phyloP scores from a whole-genome alignment of 2,888 invertebrate genomes.

The Phalera bucephala region DNA sequence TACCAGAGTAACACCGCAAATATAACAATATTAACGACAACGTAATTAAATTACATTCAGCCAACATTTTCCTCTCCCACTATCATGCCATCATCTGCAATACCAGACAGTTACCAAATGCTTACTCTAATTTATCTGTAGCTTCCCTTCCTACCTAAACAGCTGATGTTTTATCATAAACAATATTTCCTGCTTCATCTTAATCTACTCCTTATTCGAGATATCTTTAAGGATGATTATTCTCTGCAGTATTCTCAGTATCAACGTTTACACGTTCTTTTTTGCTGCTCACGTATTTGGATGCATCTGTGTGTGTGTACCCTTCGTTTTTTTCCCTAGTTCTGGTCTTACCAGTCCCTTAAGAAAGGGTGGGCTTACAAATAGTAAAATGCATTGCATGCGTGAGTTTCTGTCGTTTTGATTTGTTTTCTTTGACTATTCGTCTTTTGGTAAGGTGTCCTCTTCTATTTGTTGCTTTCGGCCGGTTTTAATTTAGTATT shows the following conservation, averaged over 20 bases:
- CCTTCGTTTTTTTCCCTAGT: constrained; percentile 38
- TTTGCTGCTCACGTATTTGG: constrained; percentile 46
- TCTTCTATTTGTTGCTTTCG: constrained; percentile 14
- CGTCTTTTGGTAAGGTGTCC: constrained; percentile 24
- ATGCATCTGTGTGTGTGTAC: constrained; percentile 29
- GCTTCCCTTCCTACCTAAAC: constrained; percentile 44
- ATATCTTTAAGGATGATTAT: constrained; percentile 16
- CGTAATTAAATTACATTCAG: constrained; percentile 1
- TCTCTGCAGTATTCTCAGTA: constrained; percentile 9
- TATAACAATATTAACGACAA: neutral
- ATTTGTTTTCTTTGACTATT: constrained; percentile 28
- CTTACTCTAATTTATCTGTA: constrained; percentile 46
- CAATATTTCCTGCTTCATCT: constrained; percentile 22
- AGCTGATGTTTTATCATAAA: constrained; percentile 50
- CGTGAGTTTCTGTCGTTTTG: constrained; percentile 40
- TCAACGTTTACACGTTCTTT: constrained; percentile 34
- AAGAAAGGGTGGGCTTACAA: constrained; percentile 48
- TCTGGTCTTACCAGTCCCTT: constrained; percentile 39
- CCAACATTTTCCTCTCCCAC: constrained; percentile 4
- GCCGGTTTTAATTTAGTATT: neutral
- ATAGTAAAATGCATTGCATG: constrained; percentile 42
- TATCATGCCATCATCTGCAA: constrained; percentile 30
- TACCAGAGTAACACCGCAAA: neutral
- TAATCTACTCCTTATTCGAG: constrained; percentile 16
- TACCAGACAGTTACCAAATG: constrained; percentile 42